Conservation (phyloP, 2,888 invertebrate genomes). For the Thera britannica region DNA sequence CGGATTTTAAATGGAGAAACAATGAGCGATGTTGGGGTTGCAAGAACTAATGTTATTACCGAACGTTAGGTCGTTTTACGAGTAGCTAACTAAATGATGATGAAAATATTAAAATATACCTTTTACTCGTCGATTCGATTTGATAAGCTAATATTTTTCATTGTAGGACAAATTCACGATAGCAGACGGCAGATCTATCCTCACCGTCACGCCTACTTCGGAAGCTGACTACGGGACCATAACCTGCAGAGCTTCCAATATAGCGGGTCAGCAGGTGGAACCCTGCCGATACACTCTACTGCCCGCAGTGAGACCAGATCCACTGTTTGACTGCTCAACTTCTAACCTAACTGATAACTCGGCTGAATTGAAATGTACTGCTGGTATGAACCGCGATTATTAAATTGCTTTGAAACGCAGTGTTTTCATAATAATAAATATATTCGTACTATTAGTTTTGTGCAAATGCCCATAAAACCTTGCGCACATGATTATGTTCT, state of each 20-base stretch:
- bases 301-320: constrained; percentile 59
- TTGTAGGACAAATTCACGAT: constrained; percentile 83
- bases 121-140: no score
- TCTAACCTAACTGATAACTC: constrained; percentile 92
- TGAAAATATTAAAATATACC: no score
- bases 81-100: no score
- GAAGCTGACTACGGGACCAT: constrained; percentile 92
- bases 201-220: constrained; percentile 90
- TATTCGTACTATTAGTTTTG: no score
- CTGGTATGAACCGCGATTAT: constrained; percentile 63
- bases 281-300: constrained; percentile 90
- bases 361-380: constrained; percentile 88
- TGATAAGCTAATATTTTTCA: neutral
- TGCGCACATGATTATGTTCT: no score
- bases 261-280: constrained; percentile 89
- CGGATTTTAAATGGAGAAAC: no score
- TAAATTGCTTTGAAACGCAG: no score
- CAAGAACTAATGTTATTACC: no score
- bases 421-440: no score
- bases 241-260: constrained; percentile 90
- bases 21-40: no score
- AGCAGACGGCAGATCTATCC: constrained; percentile 85
- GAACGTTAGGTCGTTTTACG: no score
- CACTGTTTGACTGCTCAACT: constrained; percentile 90
- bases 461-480: no score